Conservation (phyloP, 2,888 invertebrate species). For the Furcula furcula region DNA sequence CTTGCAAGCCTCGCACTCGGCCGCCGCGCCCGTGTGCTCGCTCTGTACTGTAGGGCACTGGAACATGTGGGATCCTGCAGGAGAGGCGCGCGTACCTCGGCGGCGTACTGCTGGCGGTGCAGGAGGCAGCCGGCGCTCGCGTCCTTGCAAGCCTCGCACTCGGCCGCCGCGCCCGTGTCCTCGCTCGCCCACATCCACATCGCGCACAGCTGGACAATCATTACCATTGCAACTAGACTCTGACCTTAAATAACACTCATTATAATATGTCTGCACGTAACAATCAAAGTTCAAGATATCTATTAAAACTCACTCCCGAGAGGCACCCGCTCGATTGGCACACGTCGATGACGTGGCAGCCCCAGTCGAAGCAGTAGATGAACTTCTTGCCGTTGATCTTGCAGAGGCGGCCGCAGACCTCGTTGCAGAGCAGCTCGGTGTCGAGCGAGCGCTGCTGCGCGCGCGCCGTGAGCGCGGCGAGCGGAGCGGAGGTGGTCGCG, state of each 20-base stretch:
- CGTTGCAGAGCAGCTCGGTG: conserved; percentile 74
- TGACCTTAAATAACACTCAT: no score
- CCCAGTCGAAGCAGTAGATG: conserved; percentile 80
- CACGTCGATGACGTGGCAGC: conserved; percentile 77
- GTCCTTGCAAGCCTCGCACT: conserved; percentile 60
- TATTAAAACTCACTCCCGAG: conserved; percentile 69
- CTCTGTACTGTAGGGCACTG: no score
- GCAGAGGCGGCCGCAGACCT: conserved; percentile 74
- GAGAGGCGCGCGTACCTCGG: conserved; percentile 48
- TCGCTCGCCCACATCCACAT: conserved; percentile 79
- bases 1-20: no score
- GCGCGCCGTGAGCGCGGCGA: conserved; percentile 51
- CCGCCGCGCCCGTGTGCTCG: no score
- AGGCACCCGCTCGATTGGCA: conserved; percentile 77
- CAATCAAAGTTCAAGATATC: no score
- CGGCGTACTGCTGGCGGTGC: conserved; percentile 74
- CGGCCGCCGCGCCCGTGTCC: conserved; percentile 30
- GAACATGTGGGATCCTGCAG: no score
- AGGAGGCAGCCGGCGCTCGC: conserved; percentile 58
- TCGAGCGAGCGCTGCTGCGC: conserved; percentile 72
- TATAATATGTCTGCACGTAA: no score
- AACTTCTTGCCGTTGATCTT: conserved; percentile 66
- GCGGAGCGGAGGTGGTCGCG: conserved; percentile 25
- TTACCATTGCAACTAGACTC: no score
- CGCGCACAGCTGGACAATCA: conserved; percentile 58